Evolutionary conservation across 2,888 invertebrate genomes (phyloP), one percentile per base, ranked within the genome.

Genomic region (Phengaris arion): DNA sequence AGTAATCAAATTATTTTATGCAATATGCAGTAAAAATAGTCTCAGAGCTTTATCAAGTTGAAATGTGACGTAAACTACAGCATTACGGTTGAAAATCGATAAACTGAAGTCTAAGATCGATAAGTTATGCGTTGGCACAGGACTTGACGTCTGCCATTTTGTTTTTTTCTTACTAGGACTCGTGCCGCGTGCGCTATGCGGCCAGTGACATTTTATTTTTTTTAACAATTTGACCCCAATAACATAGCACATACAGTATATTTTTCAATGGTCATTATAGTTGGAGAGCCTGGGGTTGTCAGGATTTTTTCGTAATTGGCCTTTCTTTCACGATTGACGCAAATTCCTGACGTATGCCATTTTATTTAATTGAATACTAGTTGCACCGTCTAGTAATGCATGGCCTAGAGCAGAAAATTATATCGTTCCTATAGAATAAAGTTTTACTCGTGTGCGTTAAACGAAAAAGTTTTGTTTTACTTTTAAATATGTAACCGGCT

Each of bases 301-400:
- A 78, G 78, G 78, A 77, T 79, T 79, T 80, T 80, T 79, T 77
- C 79, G 78, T 80, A 81, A 80, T 80, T 79, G 79, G 77, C 79
- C 79, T 77, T 79, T 80, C 79, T 81, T 79, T 79, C 77, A 79
- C 79, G 76, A 76, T 79, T 81, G 80, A 80, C 81, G 79, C 78
- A 80, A 81, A 81, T 79, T 79, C 79, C 79, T 76, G 54, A 78
- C 77, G 35, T 35, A 77, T 77, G 75, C 78, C 77, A 73, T 78
- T 76, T 77, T 76, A 77, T 79, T 79, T 77, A 78, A 79, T 77
- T 79, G 75, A 77, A 77, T 77, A 77, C 59, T 52, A 35, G 22
- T 70, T 70, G 8, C 12, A 35, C 22, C 45, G 46, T 55, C 13
- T 22, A 54, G 22, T 72, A 54, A 72, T 52, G 13, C 13, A 13